Evolutionary conservation across 1,140 invertebrate species (phyloP), one percentile per base, ranked within the genome.

Genomic region (Luehdorfia chinensis): DNA sequence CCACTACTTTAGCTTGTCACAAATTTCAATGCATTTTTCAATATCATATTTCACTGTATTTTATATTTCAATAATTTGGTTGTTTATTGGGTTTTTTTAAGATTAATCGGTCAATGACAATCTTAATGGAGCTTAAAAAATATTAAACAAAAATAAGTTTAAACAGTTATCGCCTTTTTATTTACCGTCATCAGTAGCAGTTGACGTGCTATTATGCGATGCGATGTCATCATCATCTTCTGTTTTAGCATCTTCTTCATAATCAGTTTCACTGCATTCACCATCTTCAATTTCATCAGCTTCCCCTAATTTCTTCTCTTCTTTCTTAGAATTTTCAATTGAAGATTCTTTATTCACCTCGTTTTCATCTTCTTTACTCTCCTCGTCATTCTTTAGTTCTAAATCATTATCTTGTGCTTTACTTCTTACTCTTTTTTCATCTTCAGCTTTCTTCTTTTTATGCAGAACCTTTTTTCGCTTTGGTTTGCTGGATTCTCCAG

Each of bases 251-350:
- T 50, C 55, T 30, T 57, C 34, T 56, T 75, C 74, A 52, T 56
- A 66, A 36, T 69, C 75, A 41, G 84, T 87, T 16, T 89, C 89
- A 53, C 89, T 90, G 74, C 90, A 92, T 87, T 93, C 92, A 13
- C 91, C 92, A 76, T 93, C 92, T 85, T 93, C 72, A 47, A 84
- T 41, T 23, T 76, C 67, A 48, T 56, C 8, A 16, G 28, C 14
- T 16, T 51, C 31, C 11, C 48, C 45, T 45, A 33, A 6, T 47
- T 39, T 30, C 27, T 28, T 16, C 5, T 48, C 36, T 33, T 41
- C 34, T 33, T 9, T 25, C 6, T 39, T 25, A 9, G 9, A 15
- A 1, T 28, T 13, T 27, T 28, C 23, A 11, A 9, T 5, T 7
- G 31, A 13, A 32, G 1, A 15, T 11, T 37, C 18, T 41, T 33